phyloP scores from a whole-genome alignment of 2,888 invertebrate genomes.

The Ferrisia virgata region DNA sequence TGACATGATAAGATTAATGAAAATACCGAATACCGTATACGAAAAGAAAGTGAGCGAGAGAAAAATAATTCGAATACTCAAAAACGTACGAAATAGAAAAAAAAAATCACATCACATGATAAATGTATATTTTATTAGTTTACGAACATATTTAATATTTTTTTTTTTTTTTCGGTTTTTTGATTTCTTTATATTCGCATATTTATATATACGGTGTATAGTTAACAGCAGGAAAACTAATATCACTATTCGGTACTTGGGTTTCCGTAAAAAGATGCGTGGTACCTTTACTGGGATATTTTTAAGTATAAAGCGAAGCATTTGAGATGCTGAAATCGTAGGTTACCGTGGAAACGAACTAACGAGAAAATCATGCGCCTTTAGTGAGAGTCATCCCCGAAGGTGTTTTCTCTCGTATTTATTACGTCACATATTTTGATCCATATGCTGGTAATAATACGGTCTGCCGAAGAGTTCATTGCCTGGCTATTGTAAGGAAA shows the following conservation, averaged over 20 bases:
- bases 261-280: constrained; percentile 33
- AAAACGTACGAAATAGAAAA: background rate
- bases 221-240: constrained; percentile 31
- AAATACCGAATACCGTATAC: background rate
- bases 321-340: constrained; percentile 40
- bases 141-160: background rate
- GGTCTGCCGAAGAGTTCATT: constrained; percentile 41
- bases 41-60: background rate
- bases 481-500: constrained; percentile 24
- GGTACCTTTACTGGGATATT: constrained; percentile 35
- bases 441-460: constrained; percentile 37
- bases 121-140: background rate
- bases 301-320: constrained; percentile 40
- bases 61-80: background rate
- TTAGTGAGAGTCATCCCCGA: constrained; percentile 38
- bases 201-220: background rate
- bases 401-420: constrained; percentile 3
- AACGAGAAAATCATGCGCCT: constrained; percentile 43
- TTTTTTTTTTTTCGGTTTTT: background rate
- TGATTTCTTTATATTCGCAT: constrained; percentile 1
- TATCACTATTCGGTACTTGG: constrained; percentile 31
- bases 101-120: background rate
- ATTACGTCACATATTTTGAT: constrained; percentile 31
- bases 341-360: constrained; percentile 37
- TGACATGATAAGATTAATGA: background rate